These are phyloP conservation scores for Xiphophorus couchianus DNA, from an alignment of 2,113 vertebrate species.

Conservation along the genomic window DNA sequence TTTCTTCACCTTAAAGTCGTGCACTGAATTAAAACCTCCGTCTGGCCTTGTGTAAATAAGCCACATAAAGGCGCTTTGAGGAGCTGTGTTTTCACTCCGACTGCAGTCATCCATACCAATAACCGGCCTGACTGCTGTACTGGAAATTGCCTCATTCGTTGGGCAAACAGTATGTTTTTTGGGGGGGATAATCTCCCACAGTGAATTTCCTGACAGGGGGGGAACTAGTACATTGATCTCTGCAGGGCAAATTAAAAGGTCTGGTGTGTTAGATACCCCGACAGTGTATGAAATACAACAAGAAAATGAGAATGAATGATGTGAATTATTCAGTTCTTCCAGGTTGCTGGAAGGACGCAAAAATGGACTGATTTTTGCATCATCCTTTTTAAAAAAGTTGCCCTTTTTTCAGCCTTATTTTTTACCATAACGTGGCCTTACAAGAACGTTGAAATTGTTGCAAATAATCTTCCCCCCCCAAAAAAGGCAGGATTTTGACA, in stretches of 20 bases:
- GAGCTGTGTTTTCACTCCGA: background rate
- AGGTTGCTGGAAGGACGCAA: too few species aligned
- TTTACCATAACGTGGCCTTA: too few species aligned
- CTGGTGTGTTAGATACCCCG: slow-evolving; percentile 4
- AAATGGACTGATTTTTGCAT: too few species aligned
- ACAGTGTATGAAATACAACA: background rate
- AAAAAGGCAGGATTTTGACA: too few species aligned
- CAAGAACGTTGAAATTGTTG: too few species aligned
- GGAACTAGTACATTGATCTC: slow-evolving; percentile 13
- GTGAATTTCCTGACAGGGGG: slow-evolving; percentile 6
- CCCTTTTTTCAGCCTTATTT: too few species aligned
- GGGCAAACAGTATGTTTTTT: background rate
- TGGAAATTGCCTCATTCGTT: slow-evolving; percentile 21
- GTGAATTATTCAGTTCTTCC: too few species aligned
- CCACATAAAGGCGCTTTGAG: background rate
- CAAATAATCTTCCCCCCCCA: too few species aligned
- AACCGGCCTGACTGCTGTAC: background rate
- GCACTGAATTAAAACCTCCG: background rate
- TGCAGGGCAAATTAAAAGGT: slow-evolving; percentile 36
- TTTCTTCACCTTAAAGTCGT: slow-evolving; percentile 2
- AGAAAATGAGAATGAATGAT: background rate
- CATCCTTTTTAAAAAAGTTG: too few species aligned
- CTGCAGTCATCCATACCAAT: background rate
- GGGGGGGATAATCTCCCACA: background rate
- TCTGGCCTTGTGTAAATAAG: slow-evolving; percentile 11